Conservation (phyloP, 2,113 vertebrate species). For the Centrocercus urophasianus region DNA sequence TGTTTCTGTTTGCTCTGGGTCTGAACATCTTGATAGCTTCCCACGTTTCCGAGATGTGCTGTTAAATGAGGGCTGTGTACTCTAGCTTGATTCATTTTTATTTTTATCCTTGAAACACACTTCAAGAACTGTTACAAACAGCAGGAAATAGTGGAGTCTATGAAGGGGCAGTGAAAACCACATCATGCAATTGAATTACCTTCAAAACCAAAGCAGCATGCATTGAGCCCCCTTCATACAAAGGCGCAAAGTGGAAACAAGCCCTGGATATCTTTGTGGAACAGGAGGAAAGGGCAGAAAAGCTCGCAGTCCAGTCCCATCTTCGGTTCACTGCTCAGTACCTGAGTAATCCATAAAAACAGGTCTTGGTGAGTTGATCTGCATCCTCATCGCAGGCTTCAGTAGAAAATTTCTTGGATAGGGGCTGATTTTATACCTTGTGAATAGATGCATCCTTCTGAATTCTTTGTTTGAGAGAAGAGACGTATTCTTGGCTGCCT, state of each 20-base stretch:
- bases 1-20: not conserved
- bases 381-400: not conserved
- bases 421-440: not conserved
- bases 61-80: not conserved
- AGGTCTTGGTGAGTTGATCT: not conserved
- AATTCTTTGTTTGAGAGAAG: too few species aligned
- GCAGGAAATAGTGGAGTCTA: not conserved
- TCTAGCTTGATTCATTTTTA: not conserved
- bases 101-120: not conserved
- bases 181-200: not conserved
- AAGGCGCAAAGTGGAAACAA: not conserved
- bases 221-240: not conserved
- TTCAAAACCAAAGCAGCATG: not conserved
- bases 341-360: not conserved
- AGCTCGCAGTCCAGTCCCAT: accelerated
- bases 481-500: not conserved
- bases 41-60: not conserved
- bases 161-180: not conserved
- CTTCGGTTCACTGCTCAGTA: not conserved
- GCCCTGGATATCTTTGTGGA: not conserved
- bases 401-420: not conserved
- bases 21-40: not conserved
- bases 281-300: not conserved
- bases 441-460: not conserved
- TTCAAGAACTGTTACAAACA: not conserved